These are phyloP conservation scores for Porites australiensis DNA, from an alignment of 64 coral and sea anemone genomes.

Conservation along the genomic window DNA sequence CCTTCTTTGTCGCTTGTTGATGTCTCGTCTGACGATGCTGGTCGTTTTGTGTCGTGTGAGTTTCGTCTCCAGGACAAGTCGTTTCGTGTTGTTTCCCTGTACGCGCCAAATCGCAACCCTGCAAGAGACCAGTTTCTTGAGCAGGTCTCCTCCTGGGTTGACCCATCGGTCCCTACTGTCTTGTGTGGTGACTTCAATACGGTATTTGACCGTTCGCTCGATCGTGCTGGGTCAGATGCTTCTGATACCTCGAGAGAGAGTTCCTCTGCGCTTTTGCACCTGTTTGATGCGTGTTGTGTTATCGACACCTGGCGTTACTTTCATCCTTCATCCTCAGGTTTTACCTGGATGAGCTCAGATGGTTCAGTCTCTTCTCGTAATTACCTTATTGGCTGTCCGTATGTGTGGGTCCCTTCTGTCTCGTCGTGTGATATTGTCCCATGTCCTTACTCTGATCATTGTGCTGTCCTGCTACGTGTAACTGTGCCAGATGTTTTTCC, in stretches of 20 bases:
- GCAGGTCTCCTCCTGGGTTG: neutral
- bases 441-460: conserved; percentile 54
- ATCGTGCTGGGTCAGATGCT: too few species aligned
- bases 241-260: too few species aligned
- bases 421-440: neutral
- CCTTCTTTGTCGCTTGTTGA: neutral
- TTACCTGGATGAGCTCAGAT: neutral
- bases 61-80: neutral
- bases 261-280: neutral
- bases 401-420: neutral
- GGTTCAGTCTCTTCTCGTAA: neutral
- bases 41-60: neutral
- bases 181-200: too few species aligned
- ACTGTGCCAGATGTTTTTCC: neutral
- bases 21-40: neutral
- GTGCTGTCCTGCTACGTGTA: conserved; percentile 14
- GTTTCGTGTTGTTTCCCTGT: conserved; percentile 20
- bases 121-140: conserved; percentile 14
- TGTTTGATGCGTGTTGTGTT: neutral
- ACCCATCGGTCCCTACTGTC: conserved; percentile 7
- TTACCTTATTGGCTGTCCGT: neutral
- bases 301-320: neutral
- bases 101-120: too few species aligned
- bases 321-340: neutral
- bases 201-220: too few species aligned